Percentiles rank a stretch among this genome's conserved stretches.
Conservation (phyloP, 2,797 vertebrate genomes). For the Hafferia zeledoni region DNA sequence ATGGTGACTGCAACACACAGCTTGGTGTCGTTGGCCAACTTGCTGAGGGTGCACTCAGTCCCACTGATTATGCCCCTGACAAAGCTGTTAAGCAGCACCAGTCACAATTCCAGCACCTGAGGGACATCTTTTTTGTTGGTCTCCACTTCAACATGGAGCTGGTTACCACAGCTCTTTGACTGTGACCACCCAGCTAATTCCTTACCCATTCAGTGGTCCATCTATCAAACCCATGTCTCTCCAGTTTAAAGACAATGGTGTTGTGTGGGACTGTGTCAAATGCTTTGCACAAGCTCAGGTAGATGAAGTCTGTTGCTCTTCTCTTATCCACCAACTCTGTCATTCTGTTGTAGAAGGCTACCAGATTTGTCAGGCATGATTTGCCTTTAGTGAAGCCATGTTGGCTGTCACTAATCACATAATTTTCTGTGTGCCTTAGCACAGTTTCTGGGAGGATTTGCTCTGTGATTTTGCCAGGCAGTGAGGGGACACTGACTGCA, state of each 20-base stretch:
- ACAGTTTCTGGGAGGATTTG: background rate
- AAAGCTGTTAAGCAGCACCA: background rate
- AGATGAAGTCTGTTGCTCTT: background rate
- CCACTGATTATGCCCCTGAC: background rate
- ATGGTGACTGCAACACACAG: fast-evolving
- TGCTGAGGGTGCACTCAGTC: background rate
- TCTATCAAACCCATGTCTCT: background rate
- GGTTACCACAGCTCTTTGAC: background rate
- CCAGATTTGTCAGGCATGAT: background rate
- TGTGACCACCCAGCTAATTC: background rate
- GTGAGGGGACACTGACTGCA: background rate
- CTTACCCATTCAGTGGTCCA: background rate
- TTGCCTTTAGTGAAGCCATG: background rate
- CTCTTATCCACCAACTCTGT: background rate
- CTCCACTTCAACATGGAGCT: background rate
- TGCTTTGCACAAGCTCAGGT: background rate
- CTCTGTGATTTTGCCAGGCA: background rate
- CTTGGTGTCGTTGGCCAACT: background rate
- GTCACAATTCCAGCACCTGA: background rate
- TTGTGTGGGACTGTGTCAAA: background rate
- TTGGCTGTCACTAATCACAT: background rate
- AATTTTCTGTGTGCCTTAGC: background rate
- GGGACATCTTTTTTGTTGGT: background rate
- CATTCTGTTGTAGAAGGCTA: background rate
- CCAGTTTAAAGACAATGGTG: background rate